Conservation (phyloP, 2,113 vertebrate genomes). For the Pyxicephalus adspersus region DNA sequence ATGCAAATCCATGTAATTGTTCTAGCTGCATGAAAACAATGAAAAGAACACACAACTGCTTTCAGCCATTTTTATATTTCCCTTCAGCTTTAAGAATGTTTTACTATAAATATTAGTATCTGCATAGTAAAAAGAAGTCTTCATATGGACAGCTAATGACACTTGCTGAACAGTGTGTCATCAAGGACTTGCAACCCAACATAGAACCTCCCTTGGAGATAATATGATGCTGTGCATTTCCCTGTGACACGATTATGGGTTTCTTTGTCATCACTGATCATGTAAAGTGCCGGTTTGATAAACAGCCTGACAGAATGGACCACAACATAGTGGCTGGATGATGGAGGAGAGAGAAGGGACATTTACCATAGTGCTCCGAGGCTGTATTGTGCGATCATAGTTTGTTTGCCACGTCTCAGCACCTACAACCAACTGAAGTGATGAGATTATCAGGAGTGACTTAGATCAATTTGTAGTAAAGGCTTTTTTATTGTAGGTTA, state of each 20-base stretch:
- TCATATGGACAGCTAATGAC: conserved; percentile 10
- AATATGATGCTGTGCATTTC: background rate
- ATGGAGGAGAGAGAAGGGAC: background rate
- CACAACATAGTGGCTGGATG: background rate
- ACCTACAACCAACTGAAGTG: too few relatives aligned
- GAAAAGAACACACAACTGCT: background rate
- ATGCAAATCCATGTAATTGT: background rate
- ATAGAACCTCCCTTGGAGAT: conserved; percentile 27
- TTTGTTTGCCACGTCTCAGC: too few relatives aligned
- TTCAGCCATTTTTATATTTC: background rate
- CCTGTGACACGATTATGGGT: conserved; percentile 10
- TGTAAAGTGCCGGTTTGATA: conserved; percentile 18
- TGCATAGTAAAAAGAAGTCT: background rate
- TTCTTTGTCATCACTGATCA: conserved; percentile 10
- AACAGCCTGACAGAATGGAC: background rate
- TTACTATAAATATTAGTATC: conserved; percentile 2
- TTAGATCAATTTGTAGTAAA: too few relatives aligned
- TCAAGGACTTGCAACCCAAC: background rate
- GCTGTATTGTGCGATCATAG: too few relatives aligned
- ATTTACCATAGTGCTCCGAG: background rate
- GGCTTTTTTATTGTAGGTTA: too few relatives aligned
- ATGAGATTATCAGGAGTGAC: too few relatives aligned
- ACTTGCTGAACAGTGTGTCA: conserved; percentile 1
- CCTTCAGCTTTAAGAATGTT: background rate
- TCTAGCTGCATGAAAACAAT: background rate